phyloP scores from a whole-genome alignment of 2,113 vertebrate species.

The Plotosus lineatus region DNA sequence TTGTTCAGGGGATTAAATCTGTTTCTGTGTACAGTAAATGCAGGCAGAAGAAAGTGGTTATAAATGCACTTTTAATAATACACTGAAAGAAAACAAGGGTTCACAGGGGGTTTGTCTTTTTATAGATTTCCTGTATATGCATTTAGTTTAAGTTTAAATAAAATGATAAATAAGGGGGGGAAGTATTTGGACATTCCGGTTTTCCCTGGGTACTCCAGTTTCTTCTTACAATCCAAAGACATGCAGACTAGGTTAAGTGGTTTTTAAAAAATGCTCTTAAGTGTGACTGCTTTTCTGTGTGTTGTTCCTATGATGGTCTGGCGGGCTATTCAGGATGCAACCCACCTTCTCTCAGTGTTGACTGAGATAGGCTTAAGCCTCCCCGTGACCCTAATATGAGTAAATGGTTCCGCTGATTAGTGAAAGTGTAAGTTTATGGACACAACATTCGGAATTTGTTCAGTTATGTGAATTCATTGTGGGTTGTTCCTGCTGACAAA shows the following conservation, averaged over 20 bases:
- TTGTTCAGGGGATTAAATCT: not conserved
- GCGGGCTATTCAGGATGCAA: no score
- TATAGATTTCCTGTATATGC: not conserved
- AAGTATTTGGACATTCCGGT: not conserved
- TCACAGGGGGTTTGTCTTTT: not conserved
- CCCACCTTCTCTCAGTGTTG: no score
- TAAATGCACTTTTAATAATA: not conserved
- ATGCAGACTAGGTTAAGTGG: no score
- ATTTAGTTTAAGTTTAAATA: not conserved
- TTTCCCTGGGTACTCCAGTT: no score
- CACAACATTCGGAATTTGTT: not conserved
- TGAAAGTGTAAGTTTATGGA: no score
- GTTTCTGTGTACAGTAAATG: not conserved
- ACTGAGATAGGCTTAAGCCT: no score
- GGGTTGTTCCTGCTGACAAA: not conserved
- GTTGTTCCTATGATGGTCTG: no score
- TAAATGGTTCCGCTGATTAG: no score
- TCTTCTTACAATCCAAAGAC: no score
- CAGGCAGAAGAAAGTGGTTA: not conserved
- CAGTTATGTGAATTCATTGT: not conserved
- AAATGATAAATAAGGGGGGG: not conserved
- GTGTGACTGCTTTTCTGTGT: no score
- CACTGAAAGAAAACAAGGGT: not conserved
- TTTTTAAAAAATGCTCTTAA: no score
- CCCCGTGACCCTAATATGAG: no score